Percentiles rank a stretch among this genome's conserved stretches.
Conservation (phyloP, 2,113 vertebrate genomes). For the Tor tambroides region DNA sequence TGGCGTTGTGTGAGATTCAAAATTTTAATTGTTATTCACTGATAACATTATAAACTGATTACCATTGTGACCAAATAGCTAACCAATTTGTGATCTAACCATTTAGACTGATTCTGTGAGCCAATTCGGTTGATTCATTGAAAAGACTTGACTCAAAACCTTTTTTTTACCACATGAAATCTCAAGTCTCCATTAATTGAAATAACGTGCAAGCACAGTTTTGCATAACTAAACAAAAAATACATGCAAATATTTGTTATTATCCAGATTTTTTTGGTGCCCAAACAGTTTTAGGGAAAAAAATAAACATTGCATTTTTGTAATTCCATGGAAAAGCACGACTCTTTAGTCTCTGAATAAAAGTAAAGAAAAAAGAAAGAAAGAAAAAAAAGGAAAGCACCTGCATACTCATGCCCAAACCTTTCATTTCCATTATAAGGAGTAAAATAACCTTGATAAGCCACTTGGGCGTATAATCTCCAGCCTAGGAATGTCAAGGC, state of each 20-base stretch:
- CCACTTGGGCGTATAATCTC: slow-evolving; percentile 21
- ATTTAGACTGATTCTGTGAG: background rate
- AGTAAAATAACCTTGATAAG: slow-evolving; percentile 40
- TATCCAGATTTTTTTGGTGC: background rate
- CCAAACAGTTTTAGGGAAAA: too few species aligned
- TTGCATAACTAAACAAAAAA: background rate
- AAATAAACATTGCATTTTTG: too few species aligned
- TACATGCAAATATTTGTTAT: background rate
- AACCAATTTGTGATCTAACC: background rate
- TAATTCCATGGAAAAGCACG: too few species aligned
- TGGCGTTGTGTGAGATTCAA: background rate
- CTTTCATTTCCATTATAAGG: slow-evolving; percentile 17
- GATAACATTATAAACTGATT: background rate
- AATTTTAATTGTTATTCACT: background rate
- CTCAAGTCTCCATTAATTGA: background rate
- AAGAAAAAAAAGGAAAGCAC: background rate
- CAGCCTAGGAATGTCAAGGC: slow-evolving; percentile 33
- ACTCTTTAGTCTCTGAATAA: too few species aligned
- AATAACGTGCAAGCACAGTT: background rate
- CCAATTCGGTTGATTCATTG: background rate
- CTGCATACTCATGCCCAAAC: background rate
- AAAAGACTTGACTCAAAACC: background rate
- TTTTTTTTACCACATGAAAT: background rate
- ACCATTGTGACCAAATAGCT: background rate
- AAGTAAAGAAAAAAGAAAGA: too few species aligned